Percentiles rank a stretch among this genome's conserved stretches.
These are phyloP conservation scores for Vimba vimba DNA, from an alignment of 2,113 vertebrate genomes.

Conservation along the genomic window DNA sequence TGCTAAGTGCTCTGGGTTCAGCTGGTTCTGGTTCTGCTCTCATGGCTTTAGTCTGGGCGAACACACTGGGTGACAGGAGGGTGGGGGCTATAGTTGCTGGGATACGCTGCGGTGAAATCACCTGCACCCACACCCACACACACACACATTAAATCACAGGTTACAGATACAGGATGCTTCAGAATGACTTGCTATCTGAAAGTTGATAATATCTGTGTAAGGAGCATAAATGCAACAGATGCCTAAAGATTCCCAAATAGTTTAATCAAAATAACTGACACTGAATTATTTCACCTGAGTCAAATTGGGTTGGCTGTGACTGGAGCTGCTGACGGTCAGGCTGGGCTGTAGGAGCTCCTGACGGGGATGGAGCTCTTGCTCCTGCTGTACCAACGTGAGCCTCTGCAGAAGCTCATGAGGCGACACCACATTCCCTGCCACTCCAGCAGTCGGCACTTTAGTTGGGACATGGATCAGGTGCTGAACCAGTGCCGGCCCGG, in stretches of 20 bases:
- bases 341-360: conserved; percentile 68
- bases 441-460: conserved; percentile 10
- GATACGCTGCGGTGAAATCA: conserved; percentile 77
- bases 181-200: background rate
- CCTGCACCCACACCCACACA: background rate
- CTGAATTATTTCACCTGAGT: conserved; percentile 23
- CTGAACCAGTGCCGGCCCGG: background rate
- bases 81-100: conserved; percentile 79
- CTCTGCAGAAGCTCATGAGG: conserved; percentile 88
- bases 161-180: background rate
- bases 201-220: background rate
- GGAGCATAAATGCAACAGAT: background rate
- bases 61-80: conserved; percentile 86
- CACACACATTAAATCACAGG: background rate
- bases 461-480: background rate
- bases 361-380: conserved; percentile 87
- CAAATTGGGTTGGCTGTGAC: conserved; percentile 69
- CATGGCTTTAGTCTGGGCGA: conserved; percentile 73
- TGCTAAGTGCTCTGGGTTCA: conserved; percentile 72
- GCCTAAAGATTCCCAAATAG: no score
- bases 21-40: conserved; percentile 61
- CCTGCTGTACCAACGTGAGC: conserved; percentile 87
- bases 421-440: conserved; percentile 75
- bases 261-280: conserved; percentile 3
- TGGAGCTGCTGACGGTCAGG: conserved; percentile 34